Conservation (phyloP, 1,140 invertebrate species). For the Pachyrhynchus sulphureomaculatus region DNA sequence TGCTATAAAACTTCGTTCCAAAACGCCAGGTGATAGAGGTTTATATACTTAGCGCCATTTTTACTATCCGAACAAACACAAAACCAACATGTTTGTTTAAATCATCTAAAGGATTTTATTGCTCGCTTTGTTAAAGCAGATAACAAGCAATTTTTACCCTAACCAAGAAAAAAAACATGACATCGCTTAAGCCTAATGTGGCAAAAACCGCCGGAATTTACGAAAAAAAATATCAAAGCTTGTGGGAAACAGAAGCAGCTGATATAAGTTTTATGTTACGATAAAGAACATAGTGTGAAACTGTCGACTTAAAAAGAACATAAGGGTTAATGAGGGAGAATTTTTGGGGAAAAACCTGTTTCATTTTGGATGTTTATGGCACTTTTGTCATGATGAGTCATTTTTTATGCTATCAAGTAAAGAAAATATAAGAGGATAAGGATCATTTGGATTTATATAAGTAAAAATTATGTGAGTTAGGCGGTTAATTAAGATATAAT, state of each 20-base stretch:
- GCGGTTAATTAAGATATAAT: too few relatives aligned
- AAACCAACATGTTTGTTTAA: too few relatives aligned
- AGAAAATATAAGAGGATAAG: too few relatives aligned
- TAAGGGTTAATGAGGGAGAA: slow-evolving; percentile 23
- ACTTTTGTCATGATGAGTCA: too few relatives aligned
- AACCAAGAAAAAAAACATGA: slow-evolving; percentile 16
- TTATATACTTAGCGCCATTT: too few relatives aligned
- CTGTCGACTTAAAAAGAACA: slow-evolving; percentile 20
- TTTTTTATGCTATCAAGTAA: too few relatives aligned
- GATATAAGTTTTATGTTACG: slow-evolving; percentile 27
- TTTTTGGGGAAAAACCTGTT: background rate
- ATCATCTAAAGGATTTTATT: slow-evolving; percentile 2
- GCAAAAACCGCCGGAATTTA: slow-evolving; percentile 13
- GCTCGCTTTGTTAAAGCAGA: slow-evolving; percentile 2
- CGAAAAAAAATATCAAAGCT: slow-evolving; percentile 4
- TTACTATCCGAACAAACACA: too few relatives aligned
- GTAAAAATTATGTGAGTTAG: too few relatives aligned
- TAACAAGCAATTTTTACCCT: slow-evolving; percentile 20
- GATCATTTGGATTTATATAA: too few relatives aligned
- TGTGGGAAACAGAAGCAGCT: slow-evolving; percentile 23
- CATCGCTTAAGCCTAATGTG: slow-evolving; percentile 5
- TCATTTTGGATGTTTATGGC: too few relatives aligned
- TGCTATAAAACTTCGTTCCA: too few relatives aligned
- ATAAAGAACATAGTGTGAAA: slow-evolving; percentile 21
- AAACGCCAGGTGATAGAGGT: too few relatives aligned